These are phyloP conservation scores for Alectoris magna DNA, from an alignment of 2,797 vertebrate genomes.

Conservation along the genomic window DNA sequence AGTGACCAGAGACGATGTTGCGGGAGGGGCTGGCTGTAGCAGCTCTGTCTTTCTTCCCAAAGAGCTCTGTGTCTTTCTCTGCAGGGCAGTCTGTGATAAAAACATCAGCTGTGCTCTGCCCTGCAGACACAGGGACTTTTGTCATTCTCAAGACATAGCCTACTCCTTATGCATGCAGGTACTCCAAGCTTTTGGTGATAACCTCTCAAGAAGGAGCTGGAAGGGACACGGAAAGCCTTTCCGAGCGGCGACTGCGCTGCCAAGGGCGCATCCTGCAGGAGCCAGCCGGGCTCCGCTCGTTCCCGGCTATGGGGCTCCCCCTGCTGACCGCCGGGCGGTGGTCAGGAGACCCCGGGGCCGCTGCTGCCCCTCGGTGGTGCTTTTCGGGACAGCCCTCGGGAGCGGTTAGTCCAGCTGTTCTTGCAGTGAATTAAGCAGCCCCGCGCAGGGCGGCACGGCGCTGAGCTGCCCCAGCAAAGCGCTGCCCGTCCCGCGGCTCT, in stretches of 20 bases:
- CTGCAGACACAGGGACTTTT: accelerated
- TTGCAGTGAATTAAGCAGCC: neutral
- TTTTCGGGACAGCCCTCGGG: accelerated
- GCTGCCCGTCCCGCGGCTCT: accelerated
- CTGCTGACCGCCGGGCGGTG: neutral
- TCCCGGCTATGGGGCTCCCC: slow-evolving; percentile 33
- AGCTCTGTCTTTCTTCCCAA: neutral
- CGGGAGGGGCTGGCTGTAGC: neutral
- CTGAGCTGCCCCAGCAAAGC: neutral
- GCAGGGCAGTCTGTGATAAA: neutral
- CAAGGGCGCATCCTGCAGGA: neutral
- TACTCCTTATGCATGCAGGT: accelerated
- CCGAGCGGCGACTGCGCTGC: accelerated
- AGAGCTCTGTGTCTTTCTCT: neutral
- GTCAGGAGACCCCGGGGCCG: neutral
- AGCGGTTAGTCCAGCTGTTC: neutral
- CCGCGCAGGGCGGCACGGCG: accelerated
- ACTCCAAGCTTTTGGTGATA: accelerated
- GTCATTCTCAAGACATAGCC: accelerated
- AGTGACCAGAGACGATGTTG: accelerated
- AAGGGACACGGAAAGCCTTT: neutral
- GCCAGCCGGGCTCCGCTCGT: neutral
- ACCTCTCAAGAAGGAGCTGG: neutral
- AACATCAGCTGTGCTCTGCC: neutral
- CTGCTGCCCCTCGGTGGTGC: neutral